phyloP scores from a whole-genome alignment of 2,797 vertebrate species.

The Brachymystax lenok region DNA sequence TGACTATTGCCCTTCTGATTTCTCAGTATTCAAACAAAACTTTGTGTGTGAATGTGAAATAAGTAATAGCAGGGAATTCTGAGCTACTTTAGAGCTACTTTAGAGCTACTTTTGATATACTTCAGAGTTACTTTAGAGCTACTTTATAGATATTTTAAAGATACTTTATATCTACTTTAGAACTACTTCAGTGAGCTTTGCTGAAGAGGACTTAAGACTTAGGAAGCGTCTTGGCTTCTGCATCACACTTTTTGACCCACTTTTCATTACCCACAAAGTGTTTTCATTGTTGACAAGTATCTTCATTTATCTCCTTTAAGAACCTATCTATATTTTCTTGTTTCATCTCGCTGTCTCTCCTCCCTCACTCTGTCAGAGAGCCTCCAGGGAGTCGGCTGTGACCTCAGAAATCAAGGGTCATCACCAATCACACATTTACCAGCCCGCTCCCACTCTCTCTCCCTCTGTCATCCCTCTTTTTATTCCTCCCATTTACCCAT shows the following conservation, averaged over 20 bases:
- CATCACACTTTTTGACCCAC: background rate
- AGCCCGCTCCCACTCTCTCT: background rate
- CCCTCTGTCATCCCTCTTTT: background rate
- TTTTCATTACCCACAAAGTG: constrained; percentile 13
- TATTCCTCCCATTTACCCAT: background rate
- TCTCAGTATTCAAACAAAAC: background rate
- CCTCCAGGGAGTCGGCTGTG: background rate
- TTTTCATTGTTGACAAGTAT: constrained; percentile 16
- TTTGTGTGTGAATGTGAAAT: background rate
- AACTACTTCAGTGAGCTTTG: background rate
- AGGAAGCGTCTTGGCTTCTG: background rate
- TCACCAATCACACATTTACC: background rate
- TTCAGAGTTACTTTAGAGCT: no score
- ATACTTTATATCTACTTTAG: no score
- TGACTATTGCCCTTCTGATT: background rate
- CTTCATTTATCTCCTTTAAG: background rate
- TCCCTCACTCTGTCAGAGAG: constrained; percentile 4
- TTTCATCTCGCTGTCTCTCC: background rate
- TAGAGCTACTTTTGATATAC: no score
- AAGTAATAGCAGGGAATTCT: background rate
- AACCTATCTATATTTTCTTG: background rate
- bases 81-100: no score
- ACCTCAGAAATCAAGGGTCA: constrained; percentile 7
- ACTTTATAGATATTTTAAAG: no score
- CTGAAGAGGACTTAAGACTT: background rate